These are phyloP conservation scores for Spermophilus dauricus DNA, from an alignment of 2,113 vertebrate genomes.

Conservation along the genomic window DNA sequence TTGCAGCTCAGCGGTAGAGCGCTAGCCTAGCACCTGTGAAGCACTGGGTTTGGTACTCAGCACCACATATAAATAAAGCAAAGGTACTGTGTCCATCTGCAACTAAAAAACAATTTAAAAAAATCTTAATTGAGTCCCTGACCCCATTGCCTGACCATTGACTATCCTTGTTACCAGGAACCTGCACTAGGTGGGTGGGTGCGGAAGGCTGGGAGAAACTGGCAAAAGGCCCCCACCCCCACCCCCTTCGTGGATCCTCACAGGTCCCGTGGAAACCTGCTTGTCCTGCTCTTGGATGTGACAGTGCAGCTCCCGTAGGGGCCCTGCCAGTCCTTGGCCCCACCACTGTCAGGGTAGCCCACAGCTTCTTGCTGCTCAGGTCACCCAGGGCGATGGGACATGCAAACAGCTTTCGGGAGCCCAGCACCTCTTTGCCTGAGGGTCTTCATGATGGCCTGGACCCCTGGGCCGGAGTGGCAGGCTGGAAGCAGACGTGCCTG, in stretches of 20 bases:
- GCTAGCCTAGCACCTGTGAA: no score
- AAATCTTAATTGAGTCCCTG: no score
- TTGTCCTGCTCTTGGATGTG: not conserved
- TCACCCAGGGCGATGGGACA: not conserved
- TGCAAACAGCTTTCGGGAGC: not conserved
- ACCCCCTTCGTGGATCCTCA: not conserved
- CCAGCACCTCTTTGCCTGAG: not conserved
- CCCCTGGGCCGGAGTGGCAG: no score
- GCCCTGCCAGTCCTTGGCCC: not conserved
- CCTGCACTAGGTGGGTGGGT: not conserved
- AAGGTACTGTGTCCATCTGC: no score
- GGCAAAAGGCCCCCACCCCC: not conserved
- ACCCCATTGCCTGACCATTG: no score
- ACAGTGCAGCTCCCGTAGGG: not conserved
- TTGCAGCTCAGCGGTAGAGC: no score
- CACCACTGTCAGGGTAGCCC: not conserved
- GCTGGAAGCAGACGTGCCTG: not conserved
- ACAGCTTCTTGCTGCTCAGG: not conserved
- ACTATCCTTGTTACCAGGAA: no score
- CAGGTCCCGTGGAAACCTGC: not conserved
- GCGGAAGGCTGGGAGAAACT: not conserved
- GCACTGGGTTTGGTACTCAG: no score
- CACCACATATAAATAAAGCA: no score
- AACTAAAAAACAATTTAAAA: no score
- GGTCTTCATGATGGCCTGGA: not conserved